phyloP scores from a whole-genome alignment of 2,113 vertebrate species.

The Azemiops feae region DNA sequence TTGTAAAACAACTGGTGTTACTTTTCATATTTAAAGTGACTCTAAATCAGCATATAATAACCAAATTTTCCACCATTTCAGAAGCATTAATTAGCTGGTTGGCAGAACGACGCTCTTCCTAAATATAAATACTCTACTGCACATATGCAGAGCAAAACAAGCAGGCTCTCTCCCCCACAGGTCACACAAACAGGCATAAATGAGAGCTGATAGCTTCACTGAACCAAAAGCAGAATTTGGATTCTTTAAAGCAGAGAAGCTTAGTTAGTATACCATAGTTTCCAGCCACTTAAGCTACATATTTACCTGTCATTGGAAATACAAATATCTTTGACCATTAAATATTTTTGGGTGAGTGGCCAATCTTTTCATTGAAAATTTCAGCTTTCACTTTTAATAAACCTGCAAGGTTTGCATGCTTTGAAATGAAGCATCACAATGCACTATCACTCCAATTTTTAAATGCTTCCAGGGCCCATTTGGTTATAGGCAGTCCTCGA shows the following conservation, averaged over 20 bases:
- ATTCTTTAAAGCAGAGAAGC: background rate
- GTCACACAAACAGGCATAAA: background rate
- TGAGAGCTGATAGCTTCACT: background rate
- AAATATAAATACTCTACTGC: background rate
- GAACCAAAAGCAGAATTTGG: background rate
- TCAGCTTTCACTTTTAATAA: background rate
- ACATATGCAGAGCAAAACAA: background rate
- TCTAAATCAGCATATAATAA: background rate
- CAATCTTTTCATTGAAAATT: background rate
- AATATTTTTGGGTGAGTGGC: background rate
- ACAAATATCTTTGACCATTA: background rate
- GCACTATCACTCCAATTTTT: background rate
- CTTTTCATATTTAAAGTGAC: conserved; percentile 5
- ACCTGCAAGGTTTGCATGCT: background rate
- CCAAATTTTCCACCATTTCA: background rate
- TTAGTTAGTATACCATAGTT: background rate
- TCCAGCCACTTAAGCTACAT: background rate
- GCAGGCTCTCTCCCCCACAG: background rate
- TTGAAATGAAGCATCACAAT: background rate
- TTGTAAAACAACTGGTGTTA: conserved; percentile 9
- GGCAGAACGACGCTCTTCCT: background rate
- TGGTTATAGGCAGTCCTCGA: background rate
- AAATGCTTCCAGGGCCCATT: background rate
- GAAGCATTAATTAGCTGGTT: background rate
- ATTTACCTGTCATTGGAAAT: background rate